A percentile compares a stretch with the other conserved stretches of the same genome.
phyloP scores from a whole-genome alignment of 2,888 invertebrate genomes.

The Drosophila leonis region DNA sequence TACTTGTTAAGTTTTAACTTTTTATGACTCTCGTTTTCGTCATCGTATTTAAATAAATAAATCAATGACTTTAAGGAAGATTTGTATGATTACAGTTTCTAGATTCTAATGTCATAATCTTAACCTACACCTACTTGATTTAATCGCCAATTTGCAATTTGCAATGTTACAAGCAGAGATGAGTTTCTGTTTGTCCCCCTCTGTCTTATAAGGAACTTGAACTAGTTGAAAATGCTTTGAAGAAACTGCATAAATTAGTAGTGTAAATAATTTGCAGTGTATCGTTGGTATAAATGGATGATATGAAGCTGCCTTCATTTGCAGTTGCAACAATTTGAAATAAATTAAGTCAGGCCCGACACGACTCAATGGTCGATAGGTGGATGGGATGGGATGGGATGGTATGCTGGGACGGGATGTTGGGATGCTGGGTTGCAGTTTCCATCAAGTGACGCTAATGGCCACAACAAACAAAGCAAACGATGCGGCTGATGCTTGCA shows the following conservation, averaged over 20 bases:
- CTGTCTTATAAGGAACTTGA: slow-evolving; percentile 17
- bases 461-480: slow-evolving; percentile 78
- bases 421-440: slow-evolving; percentile 20
- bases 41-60: too few species aligned
- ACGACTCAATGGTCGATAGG: slow-evolving; percentile 44
- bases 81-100: too few species aligned
- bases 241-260: slow-evolving; percentile 71
- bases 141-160: slow-evolving; percentile 33
- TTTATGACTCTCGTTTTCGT: too few species aligned
- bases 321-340: slow-evolving; percentile 75
- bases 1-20: too few species aligned
- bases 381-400: slow-evolving; percentile 16
- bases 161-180: neutral
- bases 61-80: too few species aligned
- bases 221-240: slow-evolving; percentile 58
- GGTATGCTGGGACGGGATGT: slow-evolving; percentile 9
- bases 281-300: slow-evolving; percentile 4
- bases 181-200: too few species aligned
- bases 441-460: slow-evolving; percentile 79
- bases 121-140: neutral
- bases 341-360: slow-evolving; percentile 71
- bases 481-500: slow-evolving; percentile 58
- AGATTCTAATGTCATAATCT: neutral
- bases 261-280: slow-evolving; percentile 64
- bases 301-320: slow-evolving; percentile 17